Evolutionary conservation across 2,888 invertebrate genomes (phyloP).

Genomic region (Neoaliturus tenellus): DNA sequence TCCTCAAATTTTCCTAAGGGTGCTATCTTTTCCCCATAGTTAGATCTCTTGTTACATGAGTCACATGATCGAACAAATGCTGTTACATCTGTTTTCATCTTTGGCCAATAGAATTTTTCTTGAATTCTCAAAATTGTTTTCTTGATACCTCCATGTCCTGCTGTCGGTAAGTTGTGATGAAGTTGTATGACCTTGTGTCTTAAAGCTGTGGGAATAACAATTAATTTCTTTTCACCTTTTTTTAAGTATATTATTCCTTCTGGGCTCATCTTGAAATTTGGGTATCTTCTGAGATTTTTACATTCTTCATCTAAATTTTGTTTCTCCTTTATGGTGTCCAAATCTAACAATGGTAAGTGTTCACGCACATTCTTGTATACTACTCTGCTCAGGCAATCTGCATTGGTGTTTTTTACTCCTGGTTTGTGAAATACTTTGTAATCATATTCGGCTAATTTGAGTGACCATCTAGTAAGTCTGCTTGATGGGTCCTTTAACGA

Average conservation of each 20-base stretch:
- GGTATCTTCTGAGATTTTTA: background rate
- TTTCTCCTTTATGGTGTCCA: background rate
- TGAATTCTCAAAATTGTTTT: conserved; percentile 64
- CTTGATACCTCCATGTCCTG: conserved; percentile 67
- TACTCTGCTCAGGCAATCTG: conserved; percentile 57
- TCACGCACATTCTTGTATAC: background rate
- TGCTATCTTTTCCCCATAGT: conserved; percentile 61
- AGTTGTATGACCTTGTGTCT: conserved; percentile 52
- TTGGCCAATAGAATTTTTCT: conserved; percentile 68
- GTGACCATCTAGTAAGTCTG: conserved; percentile 58
- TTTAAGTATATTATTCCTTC: conserved; percentile 10
- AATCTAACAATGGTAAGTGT: background rate
- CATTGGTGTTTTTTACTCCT: conserved; percentile 50
- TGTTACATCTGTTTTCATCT: conserved; percentile 69
- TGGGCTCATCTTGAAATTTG: background rate
- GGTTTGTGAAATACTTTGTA: conserved; percentile 59
- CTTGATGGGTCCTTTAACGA: conserved; percentile 58
- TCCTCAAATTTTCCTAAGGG: conserved; percentile 69
- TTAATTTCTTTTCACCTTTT: background rate
- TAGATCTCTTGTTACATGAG: conserved; percentile 69
- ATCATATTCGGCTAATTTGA: conserved; percentile 57
- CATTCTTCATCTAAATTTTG: background rate
- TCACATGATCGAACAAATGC: conserved; percentile 67
- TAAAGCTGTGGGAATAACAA: background rate
- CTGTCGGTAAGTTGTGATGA: conserved; percentile 64